Percentiles rank a stretch among this genome's conserved stretches.
Conservation (phyloP, 2,888 invertebrate species). For the Lasius platythorax region DNA sequence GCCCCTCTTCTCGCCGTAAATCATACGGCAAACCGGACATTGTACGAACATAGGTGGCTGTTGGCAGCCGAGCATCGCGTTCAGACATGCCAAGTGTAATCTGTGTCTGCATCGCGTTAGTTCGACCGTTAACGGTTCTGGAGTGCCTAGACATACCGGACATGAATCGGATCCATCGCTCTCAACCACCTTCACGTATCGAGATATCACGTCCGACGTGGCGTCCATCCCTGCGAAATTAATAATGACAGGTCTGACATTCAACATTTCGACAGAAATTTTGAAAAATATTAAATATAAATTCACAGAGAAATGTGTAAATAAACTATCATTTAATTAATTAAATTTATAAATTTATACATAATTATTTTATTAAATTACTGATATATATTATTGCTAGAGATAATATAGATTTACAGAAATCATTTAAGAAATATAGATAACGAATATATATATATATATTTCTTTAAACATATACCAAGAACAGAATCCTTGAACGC, state of each 20-base stretch:
- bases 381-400: not conserved
- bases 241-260: not conserved
- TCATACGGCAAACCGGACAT: constrained; percentile 94
- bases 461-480: constrained; percentile 80
- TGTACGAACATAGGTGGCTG: constrained; percentile 90
- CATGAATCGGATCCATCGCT: constrained; percentile 91
- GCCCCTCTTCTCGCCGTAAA: constrained; percentile 93
- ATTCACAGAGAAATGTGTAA: not conserved
- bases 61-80: constrained; percentile 91
- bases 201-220: constrained; percentile 89
- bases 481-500: constrained; percentile 88
- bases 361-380: not conserved
- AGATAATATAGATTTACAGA: too few relatives aligned
- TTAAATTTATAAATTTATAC: not conserved
- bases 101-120: constrained; percentile 92
- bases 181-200: constrained; percentile 90
- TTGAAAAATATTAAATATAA: constrained; percentile 20
- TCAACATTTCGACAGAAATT: not conserved
- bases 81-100: constrained; percentile 93
- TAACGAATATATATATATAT: too few relatives aligned
- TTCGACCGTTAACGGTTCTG: constrained; percentile 88
- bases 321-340: not conserved
- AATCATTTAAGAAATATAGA: too few relatives aligned
- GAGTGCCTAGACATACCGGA: constrained; percentile 89
- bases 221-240: constrained; percentile 86